These are phyloP conservation scores for Catostylus mosaicus DNA, from an alignment of 30 jellyfish, hydroid and myxozoan genomes.

Conservation along the genomic window DNA sequence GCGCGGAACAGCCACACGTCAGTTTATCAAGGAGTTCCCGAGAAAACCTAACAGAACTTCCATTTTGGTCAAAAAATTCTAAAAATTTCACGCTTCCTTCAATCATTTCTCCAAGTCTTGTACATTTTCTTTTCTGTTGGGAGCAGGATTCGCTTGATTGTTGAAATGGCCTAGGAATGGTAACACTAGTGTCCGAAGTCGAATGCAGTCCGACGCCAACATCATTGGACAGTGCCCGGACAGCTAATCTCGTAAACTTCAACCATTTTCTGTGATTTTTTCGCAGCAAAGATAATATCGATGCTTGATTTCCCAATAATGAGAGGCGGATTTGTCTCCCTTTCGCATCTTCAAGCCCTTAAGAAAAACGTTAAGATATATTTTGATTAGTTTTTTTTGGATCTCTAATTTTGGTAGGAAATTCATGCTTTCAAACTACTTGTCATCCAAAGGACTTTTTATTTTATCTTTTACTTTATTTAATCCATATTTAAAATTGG, in stretches of 20 bases:
- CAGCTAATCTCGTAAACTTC: conserved; percentile 31
- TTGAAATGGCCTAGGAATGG: not conserved
- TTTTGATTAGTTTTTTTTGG: too few relatives aligned
- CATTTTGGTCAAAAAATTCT: conserved; percentile 8
- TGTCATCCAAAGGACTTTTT: too few relatives aligned
- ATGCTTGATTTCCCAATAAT: conserved; percentile 25
- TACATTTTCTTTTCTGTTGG: not conserved
- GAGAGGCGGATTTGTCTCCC: conserved; percentile 17
- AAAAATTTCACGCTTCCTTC: not conserved
- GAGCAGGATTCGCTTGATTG: not conserved
- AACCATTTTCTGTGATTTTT: conserved; percentile 44
- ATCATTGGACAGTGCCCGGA: conserved; percentile 9
- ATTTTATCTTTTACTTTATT: too few relatives aligned
- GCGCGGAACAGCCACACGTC: not conserved
- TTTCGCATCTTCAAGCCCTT: conserved; percentile 26
- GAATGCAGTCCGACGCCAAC: conserved; percentile 25
- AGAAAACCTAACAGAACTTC: conserved; percentile 8
- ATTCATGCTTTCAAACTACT: too few relatives aligned
- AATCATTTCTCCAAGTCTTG: not conserved
- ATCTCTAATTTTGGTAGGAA: too few relatives aligned
- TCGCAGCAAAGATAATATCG: conserved; percentile 18
- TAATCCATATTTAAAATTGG: too few relatives aligned
- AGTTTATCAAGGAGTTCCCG: not conserved
- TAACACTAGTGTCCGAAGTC: conserved; percentile 12
- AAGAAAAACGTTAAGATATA: too few relatives aligned